A percentile compares a stretch with the other conserved stretches of the same genome.
phyloP scores from a whole-genome alignment of 64 coral and sea anemone genomes.

The Stichodactyla helianthus region DNA sequence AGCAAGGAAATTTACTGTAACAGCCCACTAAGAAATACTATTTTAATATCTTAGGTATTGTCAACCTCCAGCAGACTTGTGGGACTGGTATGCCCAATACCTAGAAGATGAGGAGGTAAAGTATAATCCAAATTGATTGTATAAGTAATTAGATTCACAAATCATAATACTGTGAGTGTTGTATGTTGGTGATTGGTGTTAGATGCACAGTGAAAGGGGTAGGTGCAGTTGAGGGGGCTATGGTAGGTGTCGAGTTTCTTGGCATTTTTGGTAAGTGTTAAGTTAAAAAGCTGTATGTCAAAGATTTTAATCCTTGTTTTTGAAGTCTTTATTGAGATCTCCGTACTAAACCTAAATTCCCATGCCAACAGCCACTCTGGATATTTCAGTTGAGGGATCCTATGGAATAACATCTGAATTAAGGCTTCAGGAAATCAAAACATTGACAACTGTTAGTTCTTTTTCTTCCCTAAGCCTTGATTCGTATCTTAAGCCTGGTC shows the following conservation, averaged over 20 bases:
- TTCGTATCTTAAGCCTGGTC: too few relatives aligned
- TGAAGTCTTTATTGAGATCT: too few relatives aligned
- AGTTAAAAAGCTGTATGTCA: not conserved
- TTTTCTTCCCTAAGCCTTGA: too few relatives aligned
- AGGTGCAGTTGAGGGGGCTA: not conserved
- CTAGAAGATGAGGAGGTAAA: constrained; percentile 97
- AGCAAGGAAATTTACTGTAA: not conserved
- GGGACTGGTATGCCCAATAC: constrained; percentile 95
- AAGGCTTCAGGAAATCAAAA: too few relatives aligned
- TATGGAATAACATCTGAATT: too few relatives aligned
- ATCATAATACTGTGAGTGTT: not conserved
- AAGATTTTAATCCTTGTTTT: not conserved
- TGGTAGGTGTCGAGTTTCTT: constrained; percentile 2
- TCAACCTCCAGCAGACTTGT: constrained; percentile 76
- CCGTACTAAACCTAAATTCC: too few relatives aligned
- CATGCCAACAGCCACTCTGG: too few relatives aligned
- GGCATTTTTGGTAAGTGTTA: not conserved
- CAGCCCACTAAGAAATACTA: not conserved
- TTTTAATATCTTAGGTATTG: constrained; percentile 51
- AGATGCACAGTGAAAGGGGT: not conserved
- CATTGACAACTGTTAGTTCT: too few relatives aligned
- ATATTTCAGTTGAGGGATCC: too few relatives aligned
- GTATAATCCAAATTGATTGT: not conserved
- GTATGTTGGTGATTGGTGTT: not conserved
- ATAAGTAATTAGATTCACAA: not conserved